A percentile compares a stretch with the other conserved stretches of the same genome.
Evolutionary conservation across 2,888 invertebrate species (phyloP).

Genomic region (Cinara cedri): DNA sequence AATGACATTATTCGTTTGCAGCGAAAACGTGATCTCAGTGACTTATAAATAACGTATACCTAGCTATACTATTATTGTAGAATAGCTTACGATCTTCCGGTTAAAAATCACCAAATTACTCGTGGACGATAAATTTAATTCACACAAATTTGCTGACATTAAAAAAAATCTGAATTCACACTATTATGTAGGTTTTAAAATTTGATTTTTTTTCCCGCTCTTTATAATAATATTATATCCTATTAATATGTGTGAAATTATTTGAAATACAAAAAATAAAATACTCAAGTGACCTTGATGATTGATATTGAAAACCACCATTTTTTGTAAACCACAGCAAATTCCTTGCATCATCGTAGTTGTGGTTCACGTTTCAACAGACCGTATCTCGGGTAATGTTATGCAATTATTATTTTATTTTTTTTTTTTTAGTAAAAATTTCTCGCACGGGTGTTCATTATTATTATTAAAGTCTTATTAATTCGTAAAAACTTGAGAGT

Average conservation of each 20-base stretch:
- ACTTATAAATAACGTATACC: constrained; percentile 12
- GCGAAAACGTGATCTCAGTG: not conserved
- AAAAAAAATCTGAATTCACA: not conserved
- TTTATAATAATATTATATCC: not conserved
- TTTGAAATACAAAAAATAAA: constrained; percentile 34
- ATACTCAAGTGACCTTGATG: constrained; percentile 17
- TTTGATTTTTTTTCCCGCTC: too few species aligned
- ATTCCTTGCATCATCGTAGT: constrained; percentile 13
- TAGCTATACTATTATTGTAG: constrained; percentile 4
- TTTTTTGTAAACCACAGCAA: constrained; percentile 29
- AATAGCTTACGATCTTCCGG: not conserved
- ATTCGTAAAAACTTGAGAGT: too few species aligned
- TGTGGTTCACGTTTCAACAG: constrained; percentile 28
- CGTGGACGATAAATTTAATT: not conserved
- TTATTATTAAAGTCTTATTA: too few species aligned
- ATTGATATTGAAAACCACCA: constrained; percentile 32
- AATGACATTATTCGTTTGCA: not conserved
- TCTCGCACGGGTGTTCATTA: not conserved
- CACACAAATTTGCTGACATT: not conserved
- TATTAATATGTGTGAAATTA: constrained; percentile 1
- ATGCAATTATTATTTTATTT: too few species aligned
- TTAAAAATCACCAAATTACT: not conserved
- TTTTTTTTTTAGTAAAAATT: not conserved
- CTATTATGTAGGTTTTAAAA: too few species aligned
- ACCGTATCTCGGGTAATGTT: constrained; percentile 33